phyloP scores from a whole-genome alignment of 1,140 invertebrate genomes.

The Zaprionus ghesquierei region DNA sequence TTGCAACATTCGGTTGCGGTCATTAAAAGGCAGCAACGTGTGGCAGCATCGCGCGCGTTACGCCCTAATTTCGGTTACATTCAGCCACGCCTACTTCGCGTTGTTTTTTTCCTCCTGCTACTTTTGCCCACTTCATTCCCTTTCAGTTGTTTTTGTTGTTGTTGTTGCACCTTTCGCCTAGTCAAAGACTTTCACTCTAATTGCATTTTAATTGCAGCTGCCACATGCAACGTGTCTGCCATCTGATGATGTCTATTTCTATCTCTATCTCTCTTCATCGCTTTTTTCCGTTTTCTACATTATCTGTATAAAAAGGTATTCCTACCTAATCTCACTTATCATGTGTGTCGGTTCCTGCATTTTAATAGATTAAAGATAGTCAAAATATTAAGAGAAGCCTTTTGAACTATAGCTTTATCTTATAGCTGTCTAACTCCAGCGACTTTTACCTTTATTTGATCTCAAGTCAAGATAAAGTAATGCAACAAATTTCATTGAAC shows the following conservation, averaged over 20 bases:
- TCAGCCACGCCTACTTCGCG: slow-evolving; percentile 5
- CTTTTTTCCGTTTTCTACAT: background rate
- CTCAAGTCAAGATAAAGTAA: background rate
- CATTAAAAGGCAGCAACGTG: slow-evolving; percentile 18
- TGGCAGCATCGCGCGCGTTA: background rate
- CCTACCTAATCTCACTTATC: no score
- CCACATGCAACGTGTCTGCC: slow-evolving; percentile 11
- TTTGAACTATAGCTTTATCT: no score
- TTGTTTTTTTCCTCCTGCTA: background rate
- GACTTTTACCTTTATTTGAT: background rate
- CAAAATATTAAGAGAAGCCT: no score
- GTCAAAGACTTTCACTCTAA: slow-evolving; percentile 49
- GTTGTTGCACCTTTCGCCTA: slow-evolving; percentile 6
- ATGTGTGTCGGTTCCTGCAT: no score
- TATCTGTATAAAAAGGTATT: no score
- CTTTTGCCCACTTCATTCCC: background rate
- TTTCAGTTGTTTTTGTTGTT: background rate
- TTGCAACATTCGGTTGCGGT: slow-evolving; percentile 9
- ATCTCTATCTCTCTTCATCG: background rate
- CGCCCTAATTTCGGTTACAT: slow-evolving; percentile 15
- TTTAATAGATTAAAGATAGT: no score
- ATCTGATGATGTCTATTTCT: background rate
- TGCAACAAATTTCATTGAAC: background rate
- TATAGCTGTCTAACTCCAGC: background rate
- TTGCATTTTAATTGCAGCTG: slow-evolving; percentile 72